Evolutionary conservation across 2,888 invertebrate genomes (phyloP), one percentile per base, ranked within the genome.

Genomic region (Atherix ibis): DNA sequence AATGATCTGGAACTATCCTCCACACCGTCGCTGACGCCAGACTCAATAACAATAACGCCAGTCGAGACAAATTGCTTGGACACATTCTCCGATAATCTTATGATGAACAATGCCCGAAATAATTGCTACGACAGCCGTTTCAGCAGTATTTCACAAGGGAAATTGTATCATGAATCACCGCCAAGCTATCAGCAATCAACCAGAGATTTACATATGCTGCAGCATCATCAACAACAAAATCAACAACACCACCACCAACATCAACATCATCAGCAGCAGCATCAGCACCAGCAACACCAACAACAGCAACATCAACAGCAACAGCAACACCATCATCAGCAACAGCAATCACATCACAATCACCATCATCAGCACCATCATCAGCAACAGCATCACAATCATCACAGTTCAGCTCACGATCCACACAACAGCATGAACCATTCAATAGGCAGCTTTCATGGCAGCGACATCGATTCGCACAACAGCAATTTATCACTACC

Each of bases 401-500:
- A 36, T 36, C 25, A 35, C 4, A 18, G n/a, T 6, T 16, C 26
- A 4, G 34, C 26, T n/a, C 22, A 35, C 13, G 33, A 37, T 27
- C 33, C 29, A 30, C 12, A 30, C 1, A 15, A 10, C n/a, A 12
- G 9, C 4, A 17, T 34, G 9, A 27, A 12, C 10, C 34, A 36
- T 31, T 25, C 17, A 48, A 49, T 34, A 18, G 35, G 38, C 56
- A 61, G 42, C 56, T 62, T 53, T 42, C 62, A 25, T 56, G 58
- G 4, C 10, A 39, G 36, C 15, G 53, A 80, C 49, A 72, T 40
- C 19, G 40, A 40, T 8, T 40, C 40, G 22, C 38, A 38, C 43
- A 80, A 81, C 34, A 77, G 81, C 47, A 68, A 73, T 27, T 76
- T 84, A 49, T 83, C 83, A 28, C 62, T 85, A 41, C 85, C 85